Conservation (phyloP, 2,888 invertebrate genomes). For the Teleogryllus oceanicus region DNA sequence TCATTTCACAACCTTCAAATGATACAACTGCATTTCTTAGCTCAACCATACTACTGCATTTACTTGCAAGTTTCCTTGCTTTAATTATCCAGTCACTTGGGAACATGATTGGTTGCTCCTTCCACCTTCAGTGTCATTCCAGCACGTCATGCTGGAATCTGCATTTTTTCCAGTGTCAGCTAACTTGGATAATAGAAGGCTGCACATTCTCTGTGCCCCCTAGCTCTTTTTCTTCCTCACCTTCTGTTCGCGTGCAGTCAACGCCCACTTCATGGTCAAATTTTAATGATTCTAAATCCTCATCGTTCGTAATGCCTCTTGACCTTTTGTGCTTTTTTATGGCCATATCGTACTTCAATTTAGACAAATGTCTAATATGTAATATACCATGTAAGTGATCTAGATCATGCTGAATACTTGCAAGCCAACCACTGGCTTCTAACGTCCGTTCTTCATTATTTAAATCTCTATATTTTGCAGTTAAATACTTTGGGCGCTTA, state of each 20-base stretch:
- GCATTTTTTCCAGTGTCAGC: too few species aligned
- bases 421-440: too few species aligned
- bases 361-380: background rate
- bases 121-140: background rate
- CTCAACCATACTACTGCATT: background rate
- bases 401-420: background rate
- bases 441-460: too few species aligned
- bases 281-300: background rate
- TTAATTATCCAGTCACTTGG: background rate
- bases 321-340: background rate
- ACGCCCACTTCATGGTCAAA: background rate
- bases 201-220: background rate
- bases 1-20: background rate
- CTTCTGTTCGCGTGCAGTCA: background rate
- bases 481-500: too few species aligned
- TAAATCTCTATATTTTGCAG: too few species aligned
- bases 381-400: background rate
- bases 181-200: background rate
- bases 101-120: background rate
- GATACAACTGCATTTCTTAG: background rate
- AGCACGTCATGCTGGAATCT: too few species aligned
- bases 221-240: background rate
- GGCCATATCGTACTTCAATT: background rate
- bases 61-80: slow-evolving; percentile 3
- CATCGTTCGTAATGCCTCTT: background rate